A percentile compares a stretch with the other conserved stretches of the same genome.
phyloP scores from a whole-genome alignment of 2,113 vertebrate species.

The Microcebus murinus region DNA sequence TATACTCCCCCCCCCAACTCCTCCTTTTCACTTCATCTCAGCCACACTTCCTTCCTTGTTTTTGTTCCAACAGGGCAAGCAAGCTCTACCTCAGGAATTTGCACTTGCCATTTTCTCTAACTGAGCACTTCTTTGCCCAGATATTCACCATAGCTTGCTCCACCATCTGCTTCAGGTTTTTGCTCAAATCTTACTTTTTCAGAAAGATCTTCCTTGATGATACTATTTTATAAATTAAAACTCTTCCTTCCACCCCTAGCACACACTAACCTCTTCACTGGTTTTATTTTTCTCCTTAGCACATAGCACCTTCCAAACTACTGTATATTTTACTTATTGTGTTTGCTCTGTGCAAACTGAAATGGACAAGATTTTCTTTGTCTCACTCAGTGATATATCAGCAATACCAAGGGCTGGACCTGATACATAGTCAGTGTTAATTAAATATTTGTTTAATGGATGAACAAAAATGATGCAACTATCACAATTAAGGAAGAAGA shows the following conservation, averaged over 20 bases:
- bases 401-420: neutral
- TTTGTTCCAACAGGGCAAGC: neutral
- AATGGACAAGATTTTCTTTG: neutral
- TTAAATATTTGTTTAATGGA: neutral
- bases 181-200: neutral
- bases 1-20: neutral
- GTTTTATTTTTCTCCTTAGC: neutral
- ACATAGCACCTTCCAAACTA: neutral
- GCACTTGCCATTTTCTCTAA: neutral
- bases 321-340: neutral
- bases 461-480: neutral
- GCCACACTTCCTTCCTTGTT: neutral
- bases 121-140: neutral
- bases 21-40: neutral
- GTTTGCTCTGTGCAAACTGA: neutral
- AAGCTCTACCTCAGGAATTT: neutral
- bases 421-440: neutral
- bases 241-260: neutral
- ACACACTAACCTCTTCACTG: neutral
- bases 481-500: neutral
- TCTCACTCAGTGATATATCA: neutral
- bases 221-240: neutral
- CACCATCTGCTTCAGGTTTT: neutral
- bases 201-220: neutral
- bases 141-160: no score